A percentile compares a stretch with the other conserved stretches of the same genome.
phyloP scores from a whole-genome alignment of 1,140 invertebrate genomes.

The Cyclina sinensis region DNA sequence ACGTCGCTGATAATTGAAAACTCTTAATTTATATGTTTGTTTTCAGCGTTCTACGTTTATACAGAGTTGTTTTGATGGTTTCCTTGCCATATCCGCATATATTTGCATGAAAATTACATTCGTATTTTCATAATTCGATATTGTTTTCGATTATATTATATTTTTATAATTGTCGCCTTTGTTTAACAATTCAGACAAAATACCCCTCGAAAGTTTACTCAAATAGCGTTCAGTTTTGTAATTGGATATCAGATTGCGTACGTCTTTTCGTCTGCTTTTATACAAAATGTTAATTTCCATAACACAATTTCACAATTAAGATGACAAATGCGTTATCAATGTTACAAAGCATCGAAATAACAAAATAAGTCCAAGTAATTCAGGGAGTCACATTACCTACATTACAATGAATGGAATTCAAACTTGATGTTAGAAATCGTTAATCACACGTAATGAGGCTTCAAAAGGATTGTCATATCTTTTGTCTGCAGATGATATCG shows the following conservation, averaged over 20 bases:
- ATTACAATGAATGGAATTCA: constrained; percentile 26
- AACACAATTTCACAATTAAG: constrained; percentile 64
- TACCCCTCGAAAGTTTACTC: neutral
- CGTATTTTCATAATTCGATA: too few relatives aligned
- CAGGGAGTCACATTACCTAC: constrained; percentile 42
- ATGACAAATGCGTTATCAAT: constrained; percentile 60
- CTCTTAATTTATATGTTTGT: too few relatives aligned
- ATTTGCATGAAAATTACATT: too few relatives aligned
- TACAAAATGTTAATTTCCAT: constrained; percentile 40
- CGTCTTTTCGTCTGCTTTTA: constrained; percentile 53
- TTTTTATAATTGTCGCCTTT: neutral
- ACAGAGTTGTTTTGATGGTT: too few relatives aligned
- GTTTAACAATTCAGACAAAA: neutral
- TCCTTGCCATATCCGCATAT: too few relatives aligned
- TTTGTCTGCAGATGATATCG: constrained; percentile 44
- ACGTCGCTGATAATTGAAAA: too few relatives aligned
- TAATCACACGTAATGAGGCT: constrained; percentile 48
- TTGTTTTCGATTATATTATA: too few relatives aligned
- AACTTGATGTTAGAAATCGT: constrained; percentile 36
- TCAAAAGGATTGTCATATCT: constrained; percentile 47
- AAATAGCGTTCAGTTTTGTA: neutral
- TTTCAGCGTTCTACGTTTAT: too few relatives aligned
- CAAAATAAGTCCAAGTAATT: constrained; percentile 55
- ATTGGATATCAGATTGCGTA: constrained; percentile 44
- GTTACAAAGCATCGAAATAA: constrained; percentile 53